These are phyloP conservation scores for Pogonus chalceus DNA, from an alignment of 1,140 invertebrate genomes.

Conservation along the genomic window DNA sequence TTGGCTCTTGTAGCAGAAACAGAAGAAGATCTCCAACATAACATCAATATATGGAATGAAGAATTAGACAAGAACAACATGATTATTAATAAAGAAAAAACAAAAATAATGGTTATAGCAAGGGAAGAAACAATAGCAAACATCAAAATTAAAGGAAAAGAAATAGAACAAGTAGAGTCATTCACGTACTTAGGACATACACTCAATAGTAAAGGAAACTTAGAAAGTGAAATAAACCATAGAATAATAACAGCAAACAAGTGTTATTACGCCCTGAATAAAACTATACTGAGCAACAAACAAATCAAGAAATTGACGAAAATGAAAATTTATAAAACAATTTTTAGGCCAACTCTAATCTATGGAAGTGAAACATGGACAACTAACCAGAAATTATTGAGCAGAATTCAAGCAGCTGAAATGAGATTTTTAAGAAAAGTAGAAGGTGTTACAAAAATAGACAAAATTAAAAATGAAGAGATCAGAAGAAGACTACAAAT, in stretches of 20 bases:
- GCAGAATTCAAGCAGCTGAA: neutral
- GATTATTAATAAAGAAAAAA: neutral
- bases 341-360: neutral
- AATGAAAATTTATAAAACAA: neutral
- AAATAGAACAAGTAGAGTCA: neutral
- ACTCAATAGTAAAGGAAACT: slow-evolving; percentile 14
- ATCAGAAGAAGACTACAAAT: too few relatives aligned
- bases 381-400: neutral
- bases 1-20: neutral
- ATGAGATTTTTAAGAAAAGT: neutral
- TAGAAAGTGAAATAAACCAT: neutral
- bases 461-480: too few relatives aligned
- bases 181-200: neutral
- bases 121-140: neutral
- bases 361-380: neutral
- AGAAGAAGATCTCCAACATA: neutral
- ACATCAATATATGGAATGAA: neutral
- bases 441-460: neutral
- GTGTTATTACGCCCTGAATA: slow-evolving; percentile 4
- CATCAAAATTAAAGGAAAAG: neutral
- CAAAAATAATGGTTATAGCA: slow-evolving; percentile 2
- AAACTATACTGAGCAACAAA: slow-evolving; percentile 7
- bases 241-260: slow-evolving; percentile 1
- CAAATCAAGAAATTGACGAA: neutral
- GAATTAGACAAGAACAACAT: neutral